These are phyloP conservation scores for Myiozetetes cayanensis DNA, from an alignment of 2,113 vertebrate species.

Conservation along the genomic window DNA sequence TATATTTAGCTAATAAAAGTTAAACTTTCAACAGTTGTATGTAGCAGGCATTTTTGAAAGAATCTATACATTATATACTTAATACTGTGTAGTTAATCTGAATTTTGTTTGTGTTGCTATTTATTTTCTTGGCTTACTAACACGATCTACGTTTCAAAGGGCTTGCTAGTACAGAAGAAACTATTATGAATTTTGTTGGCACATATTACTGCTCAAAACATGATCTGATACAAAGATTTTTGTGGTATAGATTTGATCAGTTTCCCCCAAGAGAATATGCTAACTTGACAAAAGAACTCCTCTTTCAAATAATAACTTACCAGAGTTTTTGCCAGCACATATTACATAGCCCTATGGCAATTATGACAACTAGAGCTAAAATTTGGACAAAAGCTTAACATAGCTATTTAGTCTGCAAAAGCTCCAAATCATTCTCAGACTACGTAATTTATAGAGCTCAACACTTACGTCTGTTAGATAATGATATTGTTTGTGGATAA, in stretches of 20 bases:
- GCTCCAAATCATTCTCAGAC: neutral
- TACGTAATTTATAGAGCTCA: neutral
- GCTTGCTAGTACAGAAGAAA: neutral
- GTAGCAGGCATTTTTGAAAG: neutral
- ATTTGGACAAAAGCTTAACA: neutral
- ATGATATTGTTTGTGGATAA: accelerated
- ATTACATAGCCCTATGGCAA: neutral
- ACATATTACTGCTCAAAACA: neutral
- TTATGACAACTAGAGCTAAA: neutral
- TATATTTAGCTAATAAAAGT: neutral
- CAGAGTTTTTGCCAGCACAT: neutral
- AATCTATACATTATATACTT: neutral
- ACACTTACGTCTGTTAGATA: neutral
- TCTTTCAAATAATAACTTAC: neutral
- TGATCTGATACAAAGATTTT: neutral
- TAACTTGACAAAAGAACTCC: neutral
- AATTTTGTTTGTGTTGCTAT: neutral
- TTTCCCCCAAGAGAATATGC: neutral
- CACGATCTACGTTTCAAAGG: neutral
- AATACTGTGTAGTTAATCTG: neutral
- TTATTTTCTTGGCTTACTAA: neutral
- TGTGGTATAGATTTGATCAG: neutral
- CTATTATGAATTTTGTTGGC: neutral
- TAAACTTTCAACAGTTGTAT: neutral
- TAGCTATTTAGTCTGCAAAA: neutral